Evolutionary conservation across 2,797 vertebrate genomes (phyloP), one percentile per base, ranked within the genome.

Genomic region (Ispidina lecontei): DNA sequence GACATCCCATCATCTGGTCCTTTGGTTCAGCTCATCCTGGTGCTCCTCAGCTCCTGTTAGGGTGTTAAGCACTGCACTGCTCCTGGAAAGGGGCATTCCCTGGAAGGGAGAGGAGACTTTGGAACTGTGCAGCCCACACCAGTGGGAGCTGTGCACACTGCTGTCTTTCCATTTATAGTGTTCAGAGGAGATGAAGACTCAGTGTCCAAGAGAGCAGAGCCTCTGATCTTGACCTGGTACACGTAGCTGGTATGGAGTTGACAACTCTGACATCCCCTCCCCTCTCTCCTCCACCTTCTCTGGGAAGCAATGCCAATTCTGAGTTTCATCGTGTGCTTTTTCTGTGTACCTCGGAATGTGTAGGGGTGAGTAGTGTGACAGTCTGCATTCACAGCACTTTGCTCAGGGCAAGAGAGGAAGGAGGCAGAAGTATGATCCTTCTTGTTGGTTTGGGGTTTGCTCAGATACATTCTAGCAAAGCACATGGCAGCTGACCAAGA

Each of bases 401-500:
- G 31, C 84, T 58, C 55, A 65, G 64, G 62, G 43, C 72, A 22
- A 73, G 69, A 41, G 80, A 71, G 56, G 64, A 72, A 85, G 43
- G 65, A 93, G 52, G 64, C 91, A 39, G 63, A 92, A 31, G 47
- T 64, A 20, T 60, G 55, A 67, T 37, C 52, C 55, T 73, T 72
- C 39, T 37, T 41, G 29, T 78, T 82, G 71, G 51, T 76, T 68
- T 85, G 54, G 56, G 18, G 80, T 92, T 92, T 87, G 79, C 33
- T 87, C 16, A 11, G 75, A n/a, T 91, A 28, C 39, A 44, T 93
- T 84, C 69, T 68, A 67, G 69, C 79, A 46, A 90, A 94, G 81
- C 78, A 7, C 43, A 1, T 84, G 73, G 89, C 90, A 88, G 63
- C 84, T 92, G 81, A 93, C 78, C 90, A 46, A 76, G 78, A 90